Evolutionary conservation across 2,888 invertebrate genomes (phyloP).

Genomic region (Digitonthophagus gazella): DNA sequence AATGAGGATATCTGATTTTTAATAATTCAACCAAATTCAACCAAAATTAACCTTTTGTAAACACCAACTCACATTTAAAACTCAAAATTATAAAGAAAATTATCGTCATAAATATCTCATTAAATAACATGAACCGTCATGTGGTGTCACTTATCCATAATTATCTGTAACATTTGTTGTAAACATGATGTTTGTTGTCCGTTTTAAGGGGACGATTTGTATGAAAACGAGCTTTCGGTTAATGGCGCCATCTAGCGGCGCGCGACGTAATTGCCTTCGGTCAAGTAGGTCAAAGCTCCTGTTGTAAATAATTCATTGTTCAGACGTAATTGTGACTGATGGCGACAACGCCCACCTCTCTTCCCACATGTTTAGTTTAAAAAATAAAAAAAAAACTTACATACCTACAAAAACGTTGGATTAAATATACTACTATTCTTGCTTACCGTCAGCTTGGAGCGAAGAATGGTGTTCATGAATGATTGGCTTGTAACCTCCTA

Average conservation of each 20-base stretch:
- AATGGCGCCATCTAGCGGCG: neutral
- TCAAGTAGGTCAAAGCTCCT: neutral
- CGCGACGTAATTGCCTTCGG: neutral
- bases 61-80: no score
- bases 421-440: neutral
- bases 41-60: no score
- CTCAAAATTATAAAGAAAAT: no score
- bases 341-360: no score
- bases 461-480: slow-evolving; percentile 42
- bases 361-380: no score
- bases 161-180: no score
- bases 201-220: neutral
- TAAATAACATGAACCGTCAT: no score
- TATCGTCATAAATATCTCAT: no score
- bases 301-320: neutral
- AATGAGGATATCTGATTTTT: neutral
- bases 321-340: neutral
- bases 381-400: no score
- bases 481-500: slow-evolving; percentile 37
- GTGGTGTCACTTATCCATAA: no score
- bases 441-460: slow-evolving; percentile 41
- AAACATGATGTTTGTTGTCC: no score
- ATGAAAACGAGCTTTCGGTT: neutral
- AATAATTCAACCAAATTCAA: neutral
- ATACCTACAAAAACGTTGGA: no score